These are phyloP conservation scores for Cydia splendana DNA, from an alignment of 1,140 invertebrate species.

Conservation along the genomic window DNA sequence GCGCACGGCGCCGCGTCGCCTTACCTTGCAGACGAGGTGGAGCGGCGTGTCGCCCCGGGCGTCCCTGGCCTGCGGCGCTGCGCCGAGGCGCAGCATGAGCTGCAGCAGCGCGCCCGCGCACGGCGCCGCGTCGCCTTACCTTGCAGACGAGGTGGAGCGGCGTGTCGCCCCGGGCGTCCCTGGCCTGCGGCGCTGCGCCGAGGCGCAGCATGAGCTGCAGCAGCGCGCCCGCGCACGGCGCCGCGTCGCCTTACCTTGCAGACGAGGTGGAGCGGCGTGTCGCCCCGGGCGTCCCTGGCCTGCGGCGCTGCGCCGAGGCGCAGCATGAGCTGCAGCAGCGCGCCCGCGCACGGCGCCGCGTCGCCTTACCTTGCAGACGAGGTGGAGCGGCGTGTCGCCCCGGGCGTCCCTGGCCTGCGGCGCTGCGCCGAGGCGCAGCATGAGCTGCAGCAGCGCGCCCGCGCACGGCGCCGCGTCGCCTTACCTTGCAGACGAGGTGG, in stretches of 20 bases:
- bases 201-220: conserved; percentile 89
- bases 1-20: conserved; percentile 82
- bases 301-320: conserved; percentile 91
- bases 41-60: conserved; percentile 90
- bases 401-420: conserved; percentile 87
- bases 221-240: conserved; percentile 79
- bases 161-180: conserved; percentile 90
- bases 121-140: conserved; percentile 85
- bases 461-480: conserved; percentile 82
- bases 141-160: conserved; percentile 91
- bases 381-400: conserved; percentile 91
- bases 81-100: conserved; percentile 91
- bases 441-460: conserved; percentile 83
- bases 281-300: conserved; percentile 87
- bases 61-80: conserved; percentile 87
- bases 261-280: conserved; percentile 92
- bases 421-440: conserved; percentile 91
- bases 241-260: conserved; percentile 85
- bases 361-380: no score
- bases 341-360: conserved; percentile 78
- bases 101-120: conserved; percentile 81
- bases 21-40: no score
- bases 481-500: no score
- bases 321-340: conserved; percentile 87
- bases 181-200: conserved; percentile 89